Conservation (phyloP, 2,797 vertebrate species). For the Sebastes minor region DNA sequence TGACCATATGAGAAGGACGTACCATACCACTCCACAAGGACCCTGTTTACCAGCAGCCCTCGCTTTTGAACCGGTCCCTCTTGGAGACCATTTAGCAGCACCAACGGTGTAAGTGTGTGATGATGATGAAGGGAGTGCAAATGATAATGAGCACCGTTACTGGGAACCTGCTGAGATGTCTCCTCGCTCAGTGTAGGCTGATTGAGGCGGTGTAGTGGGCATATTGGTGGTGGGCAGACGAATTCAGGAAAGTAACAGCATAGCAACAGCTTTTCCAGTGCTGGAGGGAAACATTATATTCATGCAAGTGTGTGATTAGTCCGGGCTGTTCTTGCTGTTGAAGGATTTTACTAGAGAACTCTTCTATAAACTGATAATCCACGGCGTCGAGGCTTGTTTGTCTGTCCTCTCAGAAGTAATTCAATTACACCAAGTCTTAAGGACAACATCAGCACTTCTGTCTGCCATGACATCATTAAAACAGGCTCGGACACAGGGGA, state of each 20-base stretch:
- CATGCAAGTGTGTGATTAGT: background rate
- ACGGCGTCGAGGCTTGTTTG: slow-evolving; percentile 20
- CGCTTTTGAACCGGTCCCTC: slow-evolving; percentile 18
- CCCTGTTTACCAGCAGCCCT: slow-evolving; percentile 16
- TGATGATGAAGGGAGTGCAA: slow-evolving; percentile 51
- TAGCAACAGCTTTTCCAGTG: background rate
- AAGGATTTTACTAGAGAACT: background rate
- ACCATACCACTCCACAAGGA: slow-evolving; percentile 5
- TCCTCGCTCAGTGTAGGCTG: background rate
- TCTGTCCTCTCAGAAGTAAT: slow-evolving; percentile 49
- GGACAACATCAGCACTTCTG: slow-evolving; percentile 58
- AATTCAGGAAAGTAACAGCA: slow-evolving; percentile 3
- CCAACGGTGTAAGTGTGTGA: slow-evolving; percentile 33
- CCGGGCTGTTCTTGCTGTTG: background rate
- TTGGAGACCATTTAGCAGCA: slow-evolving; percentile 51
- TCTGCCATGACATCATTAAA: slow-evolving; percentile 66
- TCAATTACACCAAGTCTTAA: slow-evolving; percentile 55
- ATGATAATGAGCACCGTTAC: slow-evolving; percentile 51
- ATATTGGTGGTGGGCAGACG: background rate
- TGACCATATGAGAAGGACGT: background rate
- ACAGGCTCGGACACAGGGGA: slow-evolving; percentile 55
- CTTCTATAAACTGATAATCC: slow-evolving; percentile 33
- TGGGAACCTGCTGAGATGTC: slow-evolving; percentile 48
- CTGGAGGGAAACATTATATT: background rate
- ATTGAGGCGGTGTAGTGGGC: slow-evolving; percentile 3